These are phyloP conservation scores for Cantharis lateralis DNA, from an alignment of 2,888 invertebrate species.

Conservation along the genomic window DNA sequence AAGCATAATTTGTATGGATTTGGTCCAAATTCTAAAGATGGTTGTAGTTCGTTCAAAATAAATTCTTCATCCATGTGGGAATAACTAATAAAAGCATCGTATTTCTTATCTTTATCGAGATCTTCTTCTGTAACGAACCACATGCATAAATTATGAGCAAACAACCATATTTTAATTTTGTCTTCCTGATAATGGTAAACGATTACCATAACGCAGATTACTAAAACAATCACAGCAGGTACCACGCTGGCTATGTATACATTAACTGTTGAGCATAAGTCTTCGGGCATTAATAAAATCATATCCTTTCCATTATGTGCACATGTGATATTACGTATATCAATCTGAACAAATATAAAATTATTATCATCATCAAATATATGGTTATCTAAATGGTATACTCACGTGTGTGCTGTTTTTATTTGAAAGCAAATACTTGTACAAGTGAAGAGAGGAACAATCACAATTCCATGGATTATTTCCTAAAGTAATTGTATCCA, in stretches of 20 bases:
- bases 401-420: neutral
- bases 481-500: constrained; percentile 52
- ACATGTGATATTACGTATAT: neutral
- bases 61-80: neutral
- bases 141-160: constrained; percentile 62
- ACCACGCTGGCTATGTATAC: neutral
- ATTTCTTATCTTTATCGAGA: constrained; percentile 67
- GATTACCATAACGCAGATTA: constrained; percentile 50
- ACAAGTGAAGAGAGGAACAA: constrained; percentile 53
- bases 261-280: constrained; percentile 22
- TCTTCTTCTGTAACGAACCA: constrained; percentile 72
- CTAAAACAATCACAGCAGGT: constrained; percentile 36
- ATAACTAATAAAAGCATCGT: constrained; percentile 82
- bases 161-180: constrained; percentile 72
- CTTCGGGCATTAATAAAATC: neutral
- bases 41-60: neutral
- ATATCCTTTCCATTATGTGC: neutral
- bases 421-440: neutral
- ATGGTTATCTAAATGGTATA: neutral
- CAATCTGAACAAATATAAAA: neutral
- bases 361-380: neutral
- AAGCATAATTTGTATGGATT: constrained; percentile 71
- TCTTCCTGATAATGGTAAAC: constrained; percentile 61
- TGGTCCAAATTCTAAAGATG: constrained; percentile 63
- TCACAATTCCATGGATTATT: constrained; percentile 66